Evolutionary conservation across 2,888 invertebrate species (phyloP).

Genomic region (Lasiommata megera): DNA sequence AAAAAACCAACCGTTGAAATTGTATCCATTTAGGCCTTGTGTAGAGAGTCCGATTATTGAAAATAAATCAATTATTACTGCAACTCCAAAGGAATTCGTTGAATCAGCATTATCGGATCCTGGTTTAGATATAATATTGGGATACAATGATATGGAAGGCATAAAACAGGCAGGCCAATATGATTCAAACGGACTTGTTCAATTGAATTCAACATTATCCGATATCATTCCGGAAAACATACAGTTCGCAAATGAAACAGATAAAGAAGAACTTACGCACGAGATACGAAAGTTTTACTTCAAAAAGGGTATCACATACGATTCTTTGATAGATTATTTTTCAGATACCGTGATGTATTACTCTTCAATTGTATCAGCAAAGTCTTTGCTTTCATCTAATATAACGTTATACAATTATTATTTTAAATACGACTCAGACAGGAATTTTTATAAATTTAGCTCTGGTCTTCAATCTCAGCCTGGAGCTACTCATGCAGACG

Average conservation of each 20-base stretch:
- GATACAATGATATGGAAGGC: slow-evolving; percentile 47
- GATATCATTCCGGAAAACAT: slow-evolving; percentile 39
- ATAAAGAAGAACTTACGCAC: slow-evolving; percentile 32
- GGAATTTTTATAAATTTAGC: slow-evolving; percentile 41
- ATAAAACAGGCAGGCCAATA: slow-evolving; percentile 40
- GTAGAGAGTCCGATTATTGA: slow-evolving; percentile 32
- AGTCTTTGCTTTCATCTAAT: slow-evolving; percentile 29
- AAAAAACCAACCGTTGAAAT: slow-evolving; percentile 35
- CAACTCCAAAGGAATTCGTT: slow-evolving; percentile 35
- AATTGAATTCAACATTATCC: slow-evolving; percentile 33
- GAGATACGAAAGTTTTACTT: slow-evolving; percentile 41
- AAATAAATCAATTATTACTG: slow-evolving; percentile 35
- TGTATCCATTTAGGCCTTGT: slow-evolving; percentile 41
- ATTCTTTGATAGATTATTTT: slow-evolving; percentile 42
- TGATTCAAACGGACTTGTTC: slow-evolving; percentile 30
- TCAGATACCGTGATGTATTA: slow-evolving; percentile 42
- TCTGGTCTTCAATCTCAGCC: slow-evolving; percentile 28
- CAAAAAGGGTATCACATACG: slow-evolving; percentile 27
- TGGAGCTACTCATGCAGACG: slow-evolving; percentile 44
- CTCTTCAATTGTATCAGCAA: slow-evolving; percentile 33
- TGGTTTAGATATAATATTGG: slow-evolving; percentile 40
- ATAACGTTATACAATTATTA: slow-evolving; percentile 42
- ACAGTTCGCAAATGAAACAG: slow-evolving; percentile 31
- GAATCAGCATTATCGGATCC: slow-evolving; percentile 25
- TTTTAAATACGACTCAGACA: slow-evolving; percentile 42